A percentile compares a stretch with the other conserved stretches of the same genome.
These are phyloP conservation scores for Anhinga anhinga DNA, from an alignment of 2,113 vertebrate genomes.

Conservation along the genomic window DNA sequence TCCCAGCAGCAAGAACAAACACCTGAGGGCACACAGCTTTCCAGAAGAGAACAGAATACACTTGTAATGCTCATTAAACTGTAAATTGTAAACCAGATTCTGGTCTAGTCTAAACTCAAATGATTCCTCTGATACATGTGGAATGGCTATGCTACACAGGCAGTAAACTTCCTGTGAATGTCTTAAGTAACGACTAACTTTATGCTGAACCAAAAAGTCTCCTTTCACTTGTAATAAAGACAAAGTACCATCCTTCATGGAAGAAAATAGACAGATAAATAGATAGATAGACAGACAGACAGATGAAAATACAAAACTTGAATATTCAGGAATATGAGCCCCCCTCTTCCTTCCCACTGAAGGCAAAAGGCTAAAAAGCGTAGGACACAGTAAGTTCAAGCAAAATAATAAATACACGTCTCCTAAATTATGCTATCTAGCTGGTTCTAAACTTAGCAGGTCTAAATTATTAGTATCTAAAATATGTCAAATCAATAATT, in stretches of 20 bases:
- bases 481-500: neutral
- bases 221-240: neutral
- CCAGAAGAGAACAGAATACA: neutral
- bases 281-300: neutral
- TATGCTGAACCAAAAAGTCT: neutral
- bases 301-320: neutral
- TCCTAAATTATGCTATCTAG: neutral
- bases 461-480: neutral
- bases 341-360: neutral
- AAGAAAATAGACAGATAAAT: neutral
- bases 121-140: neutral
- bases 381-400: neutral
- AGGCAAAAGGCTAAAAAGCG: neutral
- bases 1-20: neutral
- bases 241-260: neutral
- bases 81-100: neutral
- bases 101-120: neutral
- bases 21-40: neutral
- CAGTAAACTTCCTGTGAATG: neutral
- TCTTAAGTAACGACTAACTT: neutral
- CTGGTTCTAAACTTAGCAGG: neutral
- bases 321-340: neutral
- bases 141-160: neutral
- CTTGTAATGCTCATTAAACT: neutral
- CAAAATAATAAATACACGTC: neutral